A percentile compares a stretch with the other conserved stretches of the same genome.
These are phyloP conservation scores for Drosophila persimilis DNA, from an alignment of 1,140 invertebrate genomes.

Conservation along the genomic window DNA sequence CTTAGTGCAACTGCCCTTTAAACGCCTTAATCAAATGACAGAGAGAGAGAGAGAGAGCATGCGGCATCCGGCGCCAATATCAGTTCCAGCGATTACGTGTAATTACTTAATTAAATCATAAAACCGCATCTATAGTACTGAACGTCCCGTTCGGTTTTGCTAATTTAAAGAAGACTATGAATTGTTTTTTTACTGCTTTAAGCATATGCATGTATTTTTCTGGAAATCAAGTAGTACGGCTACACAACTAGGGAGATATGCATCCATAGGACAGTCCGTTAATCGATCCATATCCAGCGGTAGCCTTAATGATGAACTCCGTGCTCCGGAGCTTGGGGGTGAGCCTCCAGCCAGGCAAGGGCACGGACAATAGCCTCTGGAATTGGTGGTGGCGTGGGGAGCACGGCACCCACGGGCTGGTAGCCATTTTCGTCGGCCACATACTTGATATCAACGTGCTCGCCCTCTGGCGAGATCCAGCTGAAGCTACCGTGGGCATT, in stretches of 20 bases:
- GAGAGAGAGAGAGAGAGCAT: too few species aligned
- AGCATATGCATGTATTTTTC: constrained; percentile 48
- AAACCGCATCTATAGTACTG: too few species aligned
- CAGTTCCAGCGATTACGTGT: too few species aligned
- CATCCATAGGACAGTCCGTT: constrained; percentile 36
- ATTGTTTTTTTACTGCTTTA: constrained; percentile 22
- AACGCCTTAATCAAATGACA: too few species aligned
- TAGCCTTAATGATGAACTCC: constrained; percentile 29
- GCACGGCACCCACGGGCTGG: constrained; percentile 82
- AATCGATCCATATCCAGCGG: constrained; percentile 10
- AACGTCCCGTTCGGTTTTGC: too few species aligned
- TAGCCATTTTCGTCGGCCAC: constrained; percentile 86
- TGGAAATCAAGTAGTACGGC: constrained; percentile 41
- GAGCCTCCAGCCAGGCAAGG: constrained; percentile 32
- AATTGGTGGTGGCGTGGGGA: constrained; percentile 87
- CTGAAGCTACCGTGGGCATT: constrained; percentile 51
- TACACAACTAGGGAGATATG: constrained; percentile 22
- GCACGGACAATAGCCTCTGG: constrained; percentile 86
- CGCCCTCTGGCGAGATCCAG: constrained; percentile 77
- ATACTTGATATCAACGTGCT: constrained; percentile 83
- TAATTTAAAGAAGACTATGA: too few species aligned
- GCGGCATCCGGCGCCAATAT: too few species aligned
- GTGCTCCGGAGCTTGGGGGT: constrained; percentile 30
- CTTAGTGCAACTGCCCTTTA: too few species aligned
- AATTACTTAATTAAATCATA: too few species aligned